Percentiles rank a stretch among this genome's conserved stretches.
phyloP scores from a whole-genome alignment of 1,140 invertebrate species.

The Brachionus sp. region DNA sequence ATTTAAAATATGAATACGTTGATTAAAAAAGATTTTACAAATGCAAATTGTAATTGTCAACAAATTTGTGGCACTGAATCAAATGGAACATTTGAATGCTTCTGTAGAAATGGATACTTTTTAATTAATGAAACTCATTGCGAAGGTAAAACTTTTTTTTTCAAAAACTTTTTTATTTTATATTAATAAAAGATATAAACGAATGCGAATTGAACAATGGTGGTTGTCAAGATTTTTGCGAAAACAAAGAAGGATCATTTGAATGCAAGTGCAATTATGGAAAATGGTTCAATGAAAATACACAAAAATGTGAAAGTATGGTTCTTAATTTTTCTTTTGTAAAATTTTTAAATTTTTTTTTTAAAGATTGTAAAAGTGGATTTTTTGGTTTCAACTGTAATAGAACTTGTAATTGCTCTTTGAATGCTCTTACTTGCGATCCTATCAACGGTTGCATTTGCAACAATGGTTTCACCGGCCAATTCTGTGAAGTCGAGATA shows the following conservation, averaged over 20 bases:
- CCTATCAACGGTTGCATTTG: neutral
- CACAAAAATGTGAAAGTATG: neutral
- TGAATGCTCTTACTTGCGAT: neutral
- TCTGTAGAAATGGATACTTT: neutral
- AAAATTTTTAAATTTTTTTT: neutral
- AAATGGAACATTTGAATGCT: neutral
- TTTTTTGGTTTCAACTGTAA: neutral
- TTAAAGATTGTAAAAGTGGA: neutral
- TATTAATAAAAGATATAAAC: neutral
- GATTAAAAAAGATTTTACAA: neutral
- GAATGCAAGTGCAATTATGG: neutral
- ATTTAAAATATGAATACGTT: neutral
- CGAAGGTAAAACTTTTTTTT: neutral
- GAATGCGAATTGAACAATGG: neutral
- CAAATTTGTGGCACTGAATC: neutral
- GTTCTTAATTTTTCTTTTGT: neutral
- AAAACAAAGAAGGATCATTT: conserved; percentile 18
- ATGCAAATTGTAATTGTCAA: neutral
- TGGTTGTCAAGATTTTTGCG: neutral
- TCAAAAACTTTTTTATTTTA: neutral
- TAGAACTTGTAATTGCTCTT: neutral
- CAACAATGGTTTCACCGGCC: neutral
- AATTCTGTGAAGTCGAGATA: neutral
- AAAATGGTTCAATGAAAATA: neutral
- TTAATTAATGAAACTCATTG: neutral